These are phyloP conservation scores for Neoitamus cyanurus DNA, from an alignment of 2,888 invertebrate genomes.

Conservation along the genomic window DNA sequence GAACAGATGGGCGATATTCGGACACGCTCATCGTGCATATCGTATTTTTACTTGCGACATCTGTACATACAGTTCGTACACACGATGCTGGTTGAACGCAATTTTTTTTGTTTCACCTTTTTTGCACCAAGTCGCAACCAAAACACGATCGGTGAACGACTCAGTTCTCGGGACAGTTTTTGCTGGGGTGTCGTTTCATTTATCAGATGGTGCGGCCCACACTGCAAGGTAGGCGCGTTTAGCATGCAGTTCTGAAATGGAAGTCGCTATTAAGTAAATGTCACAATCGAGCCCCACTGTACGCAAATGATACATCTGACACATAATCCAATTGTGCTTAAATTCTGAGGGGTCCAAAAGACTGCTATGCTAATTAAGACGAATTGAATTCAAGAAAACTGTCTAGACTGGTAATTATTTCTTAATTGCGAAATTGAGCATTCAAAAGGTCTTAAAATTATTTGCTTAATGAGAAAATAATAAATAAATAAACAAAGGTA, in stretches of 20 bases:
- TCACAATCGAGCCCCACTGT: background rate
- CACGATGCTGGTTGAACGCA: background rate
- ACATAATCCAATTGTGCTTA: background rate
- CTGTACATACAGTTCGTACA: background rate
- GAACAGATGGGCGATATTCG: constrained; percentile 16
- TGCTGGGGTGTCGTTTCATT: constrained; percentile 9
- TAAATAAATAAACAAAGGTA: too few species aligned
- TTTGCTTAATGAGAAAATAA: too few species aligned
- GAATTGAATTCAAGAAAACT: background rate
- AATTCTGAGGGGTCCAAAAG: background rate
- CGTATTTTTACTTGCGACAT: constrained; percentile 14
- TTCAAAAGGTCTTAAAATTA: background rate
- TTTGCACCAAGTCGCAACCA: background rate
- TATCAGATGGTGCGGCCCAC: constrained; percentile 14
- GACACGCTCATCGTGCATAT: constrained; percentile 24
- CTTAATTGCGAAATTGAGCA: background rate
- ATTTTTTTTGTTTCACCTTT: background rate
- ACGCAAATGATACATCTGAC: background rate
- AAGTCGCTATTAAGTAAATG: constrained; percentile 9
- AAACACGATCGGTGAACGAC: background rate
- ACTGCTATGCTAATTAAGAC: background rate
- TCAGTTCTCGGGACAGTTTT: background rate
- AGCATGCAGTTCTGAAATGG: background rate
- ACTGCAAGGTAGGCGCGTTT: constrained; percentile 12
- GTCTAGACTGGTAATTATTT: background rate